Evolutionary conservation across 2,113 vertebrate genomes (phyloP).

Genomic region (Xenus cinereus): DNA sequence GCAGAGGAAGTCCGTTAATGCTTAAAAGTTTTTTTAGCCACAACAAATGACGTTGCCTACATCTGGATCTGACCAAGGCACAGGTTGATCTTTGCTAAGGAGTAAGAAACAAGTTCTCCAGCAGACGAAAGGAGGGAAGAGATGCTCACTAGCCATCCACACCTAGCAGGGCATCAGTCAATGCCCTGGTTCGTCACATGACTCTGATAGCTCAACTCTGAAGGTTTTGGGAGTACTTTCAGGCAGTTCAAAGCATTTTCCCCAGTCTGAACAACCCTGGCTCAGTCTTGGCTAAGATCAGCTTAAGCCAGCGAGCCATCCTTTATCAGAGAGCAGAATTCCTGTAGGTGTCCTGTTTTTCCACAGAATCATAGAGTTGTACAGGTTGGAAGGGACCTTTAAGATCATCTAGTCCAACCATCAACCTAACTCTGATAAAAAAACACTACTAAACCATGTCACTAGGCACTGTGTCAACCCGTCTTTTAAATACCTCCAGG

Average conservation of each 20-base stretch:
- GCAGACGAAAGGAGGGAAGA: neutral
- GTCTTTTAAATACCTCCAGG: too few relatives aligned
- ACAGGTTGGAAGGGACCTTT: too few relatives aligned
- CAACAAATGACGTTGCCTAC: neutral
- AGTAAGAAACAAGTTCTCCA: neutral
- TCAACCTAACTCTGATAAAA: too few relatives aligned
- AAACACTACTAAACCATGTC: too few relatives aligned
- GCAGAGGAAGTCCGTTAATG: neutral
- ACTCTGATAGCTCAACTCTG: neutral
- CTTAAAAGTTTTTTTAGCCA: neutral
- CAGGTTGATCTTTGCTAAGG: neutral
- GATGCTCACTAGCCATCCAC: neutral
- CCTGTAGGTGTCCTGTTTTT: neutral
- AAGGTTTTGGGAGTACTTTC: neutral
- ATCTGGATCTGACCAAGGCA: neutral
- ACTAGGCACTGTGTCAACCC: too few relatives aligned
- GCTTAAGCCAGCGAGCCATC: neutral
- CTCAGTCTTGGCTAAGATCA: neutral
- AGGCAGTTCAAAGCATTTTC: neutral
- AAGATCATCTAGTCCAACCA: too few relatives aligned
- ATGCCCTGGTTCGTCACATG: neutral
- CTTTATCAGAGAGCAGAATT: neutral
- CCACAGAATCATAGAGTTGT: too few relatives aligned
- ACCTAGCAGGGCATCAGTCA: neutral
- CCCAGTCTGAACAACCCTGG: neutral